Evolutionary conservation across 2,797 vertebrate genomes (phyloP).

Genomic region (Poeciliopsis turneri): DNA sequence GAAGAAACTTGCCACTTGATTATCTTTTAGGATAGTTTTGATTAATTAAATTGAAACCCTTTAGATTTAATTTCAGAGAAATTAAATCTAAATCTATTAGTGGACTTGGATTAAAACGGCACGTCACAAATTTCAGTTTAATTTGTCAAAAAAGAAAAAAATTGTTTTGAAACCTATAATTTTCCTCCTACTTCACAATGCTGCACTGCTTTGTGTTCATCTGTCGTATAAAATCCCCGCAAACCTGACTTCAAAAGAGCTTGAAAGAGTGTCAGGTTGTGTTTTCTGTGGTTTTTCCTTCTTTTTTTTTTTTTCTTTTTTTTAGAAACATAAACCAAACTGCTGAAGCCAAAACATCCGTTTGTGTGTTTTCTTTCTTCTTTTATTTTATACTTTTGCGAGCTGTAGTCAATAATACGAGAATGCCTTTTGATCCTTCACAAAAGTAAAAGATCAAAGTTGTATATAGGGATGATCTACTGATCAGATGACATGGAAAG

Average conservation of each 20-base stretch:
- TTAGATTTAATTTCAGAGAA: neutral
- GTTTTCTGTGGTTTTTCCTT: constrained; percentile 6
- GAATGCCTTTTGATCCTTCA: neutral
- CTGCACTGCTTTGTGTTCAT: neutral
- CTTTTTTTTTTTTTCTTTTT: neutral
- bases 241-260: constrained; percentile 2
- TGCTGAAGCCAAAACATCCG: constrained; percentile 29
- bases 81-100: neutral
- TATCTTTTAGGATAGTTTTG: neutral
- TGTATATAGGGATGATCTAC: constrained; percentile 1
- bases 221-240: neutral
- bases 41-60: neutral
- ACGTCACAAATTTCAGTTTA: neutral
- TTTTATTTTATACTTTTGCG: constrained; percentile 1
- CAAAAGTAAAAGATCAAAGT: constrained; percentile 7
- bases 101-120: neutral
- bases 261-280: constrained; percentile 10
- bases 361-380: constrained; percentile 4
- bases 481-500: constrained; percentile 7
- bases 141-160: neutral
- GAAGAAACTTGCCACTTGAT: neutral
- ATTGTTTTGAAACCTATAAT: neutral
- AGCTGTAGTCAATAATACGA: neutral
- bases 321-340: constrained; percentile 26
- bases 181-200: neutral